A percentile compares a stretch with the other conserved stretches of the same genome.
phyloP scores from a whole-genome alignment of 2,888 invertebrate genomes.

The Temnothorax unifasciatus region DNA sequence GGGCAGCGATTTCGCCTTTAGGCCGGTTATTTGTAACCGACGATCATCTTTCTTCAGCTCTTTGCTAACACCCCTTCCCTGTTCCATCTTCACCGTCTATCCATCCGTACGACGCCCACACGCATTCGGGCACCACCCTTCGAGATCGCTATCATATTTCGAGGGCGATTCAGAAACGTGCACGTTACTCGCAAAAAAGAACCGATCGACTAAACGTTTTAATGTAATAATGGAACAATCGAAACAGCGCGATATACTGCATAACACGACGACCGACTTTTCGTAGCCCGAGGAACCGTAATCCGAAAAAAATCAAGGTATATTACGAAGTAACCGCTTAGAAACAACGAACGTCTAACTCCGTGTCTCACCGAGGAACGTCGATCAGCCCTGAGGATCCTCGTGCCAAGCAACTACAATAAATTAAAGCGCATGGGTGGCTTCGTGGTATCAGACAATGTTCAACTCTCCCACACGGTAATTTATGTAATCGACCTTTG shows the following conservation, averaged over 20 bases:
- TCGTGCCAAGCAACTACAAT: constrained; percentile 68
- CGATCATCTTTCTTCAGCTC: constrained; percentile 44
- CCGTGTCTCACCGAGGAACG: constrained; percentile 8
- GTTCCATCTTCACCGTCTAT: constrained; percentile 32
- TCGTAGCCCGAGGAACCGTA: constrained; percentile 17
- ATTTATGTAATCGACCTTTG: constrained; percentile 63
- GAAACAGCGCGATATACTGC: background rate
- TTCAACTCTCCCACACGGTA: constrained; percentile 60
- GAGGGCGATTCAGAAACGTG: constrained; percentile 26
- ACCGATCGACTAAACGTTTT: background rate
- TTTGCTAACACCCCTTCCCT: constrained; percentile 57
- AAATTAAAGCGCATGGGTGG: constrained; percentile 76
- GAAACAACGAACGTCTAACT: constrained; percentile 4
- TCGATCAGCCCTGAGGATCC: constrained; percentile 55
- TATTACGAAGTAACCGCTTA: constrained; percentile 5
- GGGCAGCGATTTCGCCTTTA: constrained; percentile 73
- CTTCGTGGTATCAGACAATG: constrained; percentile 37
- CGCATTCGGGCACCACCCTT: constrained; percentile 61
- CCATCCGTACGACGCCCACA: constrained; percentile 68
- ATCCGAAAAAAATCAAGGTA: constrained; percentile 18
- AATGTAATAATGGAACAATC: background rate
- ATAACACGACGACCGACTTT: background rate
- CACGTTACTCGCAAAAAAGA: background rate
- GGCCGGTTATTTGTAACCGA: constrained; percentile 76
- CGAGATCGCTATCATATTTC: constrained; percentile 68